Base-by-base conservation (phyloP, 1,140 invertebrate species). In the Armadillidium nasatum region DNA sequence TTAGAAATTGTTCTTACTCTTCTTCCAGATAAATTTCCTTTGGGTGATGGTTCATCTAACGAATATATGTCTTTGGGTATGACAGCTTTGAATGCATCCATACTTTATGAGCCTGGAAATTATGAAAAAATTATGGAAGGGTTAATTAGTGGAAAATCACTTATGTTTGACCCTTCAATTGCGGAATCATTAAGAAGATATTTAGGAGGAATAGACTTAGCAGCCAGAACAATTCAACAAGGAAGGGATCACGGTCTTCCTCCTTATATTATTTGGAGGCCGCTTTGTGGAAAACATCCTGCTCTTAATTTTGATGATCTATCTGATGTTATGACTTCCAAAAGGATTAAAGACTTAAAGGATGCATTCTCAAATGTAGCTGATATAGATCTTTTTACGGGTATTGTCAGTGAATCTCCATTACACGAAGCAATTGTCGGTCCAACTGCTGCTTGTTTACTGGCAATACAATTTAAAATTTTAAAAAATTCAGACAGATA, bases 171-270 rank as follows among this genome's bases (percentile, higher is more conserved):
- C 76, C 83, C 85, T 43, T 85, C 79, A 19, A 74, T 80, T 4
- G 74, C 76, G 54, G 45, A 44, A 33, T 80, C 79, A 6, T 45
- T 80, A 10, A 70, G 79, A 19, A 74, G 60, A 33, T 78, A 74
- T 22, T 72, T 80, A 11, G 78, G 77, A 73, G 93, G 94, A 0
- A 85, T 98, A 21, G 97, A 99, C 87, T 87, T 99, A 70, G 97
- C 96, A 4, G 93, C 96, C 0, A 92, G 99, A 84, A 99, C 99
- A 82, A 94, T 99, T 76, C 97, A 99, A 84, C 85, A 96, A 82
- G 92, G 93, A 0, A 86, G 97, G 79, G 97, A 99, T 85, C 97
- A 99, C 84, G 97, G 91, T 7, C 87, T 99, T 46, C 96, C 95
- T 0, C 90, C 91, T 4, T 99, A 99, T 81, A 90, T 92, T 71